Evolutionary conservation across 2,888 invertebrate genomes (phyloP).

Genomic region (Drosophila formosana): DNA sequence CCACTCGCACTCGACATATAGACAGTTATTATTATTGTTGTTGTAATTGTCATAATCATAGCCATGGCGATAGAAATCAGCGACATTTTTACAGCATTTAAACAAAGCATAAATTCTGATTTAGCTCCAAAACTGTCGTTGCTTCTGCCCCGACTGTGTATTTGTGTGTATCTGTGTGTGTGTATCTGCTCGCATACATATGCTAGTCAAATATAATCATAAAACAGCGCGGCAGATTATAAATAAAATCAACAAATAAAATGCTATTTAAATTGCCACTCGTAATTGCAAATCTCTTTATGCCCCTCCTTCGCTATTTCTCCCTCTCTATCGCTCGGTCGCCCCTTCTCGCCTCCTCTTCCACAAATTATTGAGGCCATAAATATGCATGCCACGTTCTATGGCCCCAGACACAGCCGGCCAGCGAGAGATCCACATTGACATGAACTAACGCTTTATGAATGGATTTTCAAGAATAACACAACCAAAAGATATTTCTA

Average conservation of each 20-base stretch:
- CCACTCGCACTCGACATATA: slow-evolving; percentile 54
- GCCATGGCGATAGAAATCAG: slow-evolving; percentile 78
- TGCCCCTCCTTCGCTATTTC: slow-evolving; percentile 6
- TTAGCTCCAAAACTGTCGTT: slow-evolving; percentile 75
- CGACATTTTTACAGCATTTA: slow-evolving; percentile 83
- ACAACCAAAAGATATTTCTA: slow-evolving; percentile 22
- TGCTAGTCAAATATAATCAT: slow-evolving; percentile 57
- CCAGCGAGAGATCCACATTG: slow-evolving; percentile 27
- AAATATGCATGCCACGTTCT: slow-evolving; percentile 52
- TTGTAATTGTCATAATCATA: slow-evolving; percentile 76
- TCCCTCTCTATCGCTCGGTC: not conserved
- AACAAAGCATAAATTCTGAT: slow-evolving; percentile 82
- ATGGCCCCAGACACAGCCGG: not conserved
- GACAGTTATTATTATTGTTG: slow-evolving; percentile 70
- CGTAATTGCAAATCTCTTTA: slow-evolving; percentile 65
- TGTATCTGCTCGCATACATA: slow-evolving; percentile 47
- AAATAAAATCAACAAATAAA: slow-evolving; percentile 71
- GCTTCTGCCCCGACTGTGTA: slow-evolving; percentile 28
- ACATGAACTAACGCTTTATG: slow-evolving; percentile 23
- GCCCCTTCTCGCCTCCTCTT: not conserved
- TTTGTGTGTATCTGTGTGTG: slow-evolving; percentile 8
- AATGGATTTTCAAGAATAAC: slow-evolving; percentile 30
- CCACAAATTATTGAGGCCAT: slow-evolving; percentile 63
- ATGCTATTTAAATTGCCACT: slow-evolving; percentile 75
- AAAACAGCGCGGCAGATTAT: slow-evolving; percentile 58